phyloP scores from a whole-genome alignment of 2,888 invertebrate species.

The Rugalucina vietnamica region DNA sequence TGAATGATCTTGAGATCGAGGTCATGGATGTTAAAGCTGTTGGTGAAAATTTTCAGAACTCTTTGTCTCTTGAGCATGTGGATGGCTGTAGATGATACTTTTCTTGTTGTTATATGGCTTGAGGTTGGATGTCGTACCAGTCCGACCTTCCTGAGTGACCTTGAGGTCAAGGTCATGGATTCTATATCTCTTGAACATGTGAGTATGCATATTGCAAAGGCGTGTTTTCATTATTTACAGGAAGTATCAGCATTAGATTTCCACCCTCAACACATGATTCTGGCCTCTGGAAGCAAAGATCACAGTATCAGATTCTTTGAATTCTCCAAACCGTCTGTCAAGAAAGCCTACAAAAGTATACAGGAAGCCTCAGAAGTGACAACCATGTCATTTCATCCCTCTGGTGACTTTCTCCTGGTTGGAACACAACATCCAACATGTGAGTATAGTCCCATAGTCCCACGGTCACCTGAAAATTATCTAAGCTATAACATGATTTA shows the following conservation, averaged over 20 bases:
- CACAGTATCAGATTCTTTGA: slow-evolving; percentile 98
- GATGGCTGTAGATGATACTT: too few relatives aligned
- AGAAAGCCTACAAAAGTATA: slow-evolving; percentile 98
- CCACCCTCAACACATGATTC: slow-evolving; percentile 93
- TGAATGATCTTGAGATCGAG: too few relatives aligned
- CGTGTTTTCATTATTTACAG: slow-evolving; percentile 80
- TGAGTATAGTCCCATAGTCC: slow-evolving; percentile 72
- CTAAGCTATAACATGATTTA: too few relatives aligned
- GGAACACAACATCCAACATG: slow-evolving; percentile 93
- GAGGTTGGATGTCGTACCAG: too few relatives aligned
- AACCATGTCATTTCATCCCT: slow-evolving; percentile 96
- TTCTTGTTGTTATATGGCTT: too few relatives aligned
- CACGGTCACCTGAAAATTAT: too few relatives aligned
- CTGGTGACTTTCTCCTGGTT: slow-evolving; percentile 96
- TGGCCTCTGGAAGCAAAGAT: slow-evolving; percentile 97
- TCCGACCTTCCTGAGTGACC: too few relatives aligned
- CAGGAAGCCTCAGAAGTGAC: slow-evolving; percentile 96
- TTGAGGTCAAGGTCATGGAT: too few relatives aligned
- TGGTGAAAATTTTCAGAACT: too few relatives aligned
- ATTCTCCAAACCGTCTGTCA: slow-evolving; percentile 98
- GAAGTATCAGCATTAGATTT: slow-evolving; percentile 99
- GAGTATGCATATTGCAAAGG: too few relatives aligned
- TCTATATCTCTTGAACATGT: too few relatives aligned
- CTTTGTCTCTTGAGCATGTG: too few relatives aligned
- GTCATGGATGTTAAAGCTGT: neutral